Base-by-base conservation (phyloP, 2,113 vertebrate species). In the Hemichromis elongatus region DNA sequence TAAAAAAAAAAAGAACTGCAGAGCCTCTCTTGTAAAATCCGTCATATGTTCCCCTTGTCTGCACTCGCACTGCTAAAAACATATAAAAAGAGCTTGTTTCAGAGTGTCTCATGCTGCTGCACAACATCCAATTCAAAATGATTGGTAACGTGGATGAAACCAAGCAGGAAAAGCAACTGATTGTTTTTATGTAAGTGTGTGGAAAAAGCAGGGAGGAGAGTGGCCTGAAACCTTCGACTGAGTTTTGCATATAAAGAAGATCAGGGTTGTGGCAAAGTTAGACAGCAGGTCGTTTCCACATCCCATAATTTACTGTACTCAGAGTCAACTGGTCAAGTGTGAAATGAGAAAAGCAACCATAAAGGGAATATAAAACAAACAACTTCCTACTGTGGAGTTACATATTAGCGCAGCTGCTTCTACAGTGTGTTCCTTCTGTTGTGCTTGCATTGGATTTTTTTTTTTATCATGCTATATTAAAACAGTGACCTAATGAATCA, bases 311-410 rank as follows among this genome's bases (percentile, higher is more conserved):
- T 40, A 77, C 52, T 47, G 16, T 52, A 16, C 18, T 73, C 57
- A 10, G 14, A 47, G 35, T 85, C 81, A 81, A 33, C 86, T 84
- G 86, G 88, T 86, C 86, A 86, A 84, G 80, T 87, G 88, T 93
- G 88, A 93, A 94, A 92, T 90, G 78, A 89, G 88, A 89, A 91
- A 84, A 80, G 45, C 33, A 42, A 19, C 78, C 24, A 84, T 75
- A 92, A 90, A 90, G 33, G 24, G 82, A 77, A 79, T 70, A 79
- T 57, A 86, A 84, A 82, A 85, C 2, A 79, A 56, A 63, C 50
- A 24, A 78, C 68, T 24, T 61, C 45, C 53, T 9, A 21, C 55
- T 18, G 30, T 18, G 19, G 35, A 75, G 11, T 2, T 10, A 2
- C 6, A 5, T 52, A 63, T 81, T 70, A 66, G 40, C 7, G 47